phyloP scores from a whole-genome alignment of 64 coral and sea anemone genomes.

The Stylophora pistillata region DNA sequence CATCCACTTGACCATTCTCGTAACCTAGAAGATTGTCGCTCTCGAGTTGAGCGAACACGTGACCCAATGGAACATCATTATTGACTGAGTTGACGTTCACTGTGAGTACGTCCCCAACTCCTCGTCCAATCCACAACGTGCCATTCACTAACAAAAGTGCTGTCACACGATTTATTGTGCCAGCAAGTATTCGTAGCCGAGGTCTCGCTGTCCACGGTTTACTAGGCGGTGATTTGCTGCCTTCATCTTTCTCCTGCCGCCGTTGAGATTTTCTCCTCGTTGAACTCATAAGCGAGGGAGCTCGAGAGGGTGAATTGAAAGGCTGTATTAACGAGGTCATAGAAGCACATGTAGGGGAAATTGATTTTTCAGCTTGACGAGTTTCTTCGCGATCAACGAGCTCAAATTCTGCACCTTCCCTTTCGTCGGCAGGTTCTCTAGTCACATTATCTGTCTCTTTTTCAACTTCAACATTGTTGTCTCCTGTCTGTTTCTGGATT shows the following conservation, averaged over 20 bases:
- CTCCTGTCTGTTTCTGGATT: not conserved
- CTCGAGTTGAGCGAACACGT: slow-evolving; percentile 75
- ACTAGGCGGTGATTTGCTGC: not conserved
- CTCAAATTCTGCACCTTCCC: slow-evolving; percentile 35
- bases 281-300: slow-evolving; percentile 58
- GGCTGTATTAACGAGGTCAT: slow-evolving; percentile 33
- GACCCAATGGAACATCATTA: slow-evolving; percentile 48
- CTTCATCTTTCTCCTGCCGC: not conserved
- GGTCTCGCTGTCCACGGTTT: slow-evolving; percentile 18
- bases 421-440: not conserved
- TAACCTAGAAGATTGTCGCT: slow-evolving; percentile 71
- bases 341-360: not conserved
- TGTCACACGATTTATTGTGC: slow-evolving; percentile 62
- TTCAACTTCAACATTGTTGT: not conserved
- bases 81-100: slow-evolving; percentile 68
- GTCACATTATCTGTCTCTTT: not conserved
- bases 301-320: slow-evolving; percentile 4
- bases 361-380: not conserved
- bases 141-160: slow-evolving; percentile 49
- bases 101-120: slow-evolving; percentile 70
- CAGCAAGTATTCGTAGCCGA: slow-evolving; percentile 38
- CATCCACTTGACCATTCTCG: slow-evolving; percentile 75
- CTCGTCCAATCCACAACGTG: slow-evolving; percentile 81
- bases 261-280: slow-evolving; percentile 41
- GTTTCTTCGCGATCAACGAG: slow-evolving; percentile 24